A percentile compares a stretch with the other conserved stretches of the same genome.
Evolutionary conservation across 2,888 invertebrate genomes (phyloP).

Genomic region (Hemistola chrysoprasaria): DNA sequence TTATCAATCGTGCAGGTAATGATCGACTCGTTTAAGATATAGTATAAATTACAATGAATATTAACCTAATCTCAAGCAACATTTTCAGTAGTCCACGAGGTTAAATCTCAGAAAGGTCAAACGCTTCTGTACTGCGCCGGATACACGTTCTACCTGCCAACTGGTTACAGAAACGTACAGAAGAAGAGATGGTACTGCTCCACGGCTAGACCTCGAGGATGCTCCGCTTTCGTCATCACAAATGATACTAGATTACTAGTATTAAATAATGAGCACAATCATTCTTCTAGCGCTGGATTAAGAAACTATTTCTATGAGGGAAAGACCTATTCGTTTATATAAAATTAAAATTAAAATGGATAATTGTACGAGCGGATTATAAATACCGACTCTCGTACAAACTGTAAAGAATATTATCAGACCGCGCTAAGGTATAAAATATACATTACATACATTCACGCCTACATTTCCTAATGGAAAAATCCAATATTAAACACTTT

Average conservation of each 20-base stretch:
- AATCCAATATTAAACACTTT: no score
- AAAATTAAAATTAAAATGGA: no score
- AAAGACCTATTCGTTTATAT: not conserved
- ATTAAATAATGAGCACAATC: slow-evolving; percentile 23
- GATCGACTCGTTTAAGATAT: no score
- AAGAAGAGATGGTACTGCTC: slow-evolving; percentile 36
- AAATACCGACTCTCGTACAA: no score
- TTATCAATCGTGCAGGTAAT: no score
- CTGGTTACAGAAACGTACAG: slow-evolving; percentile 12
- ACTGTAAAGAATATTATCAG: no score
- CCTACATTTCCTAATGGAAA: no score
- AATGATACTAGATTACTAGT: slow-evolving; percentile 9
- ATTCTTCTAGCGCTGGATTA: slow-evolving; percentile 6
- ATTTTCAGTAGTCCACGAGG: slow-evolving; percentile 15
- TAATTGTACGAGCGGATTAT: no score
- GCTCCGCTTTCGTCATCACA: slow-evolving; percentile 28
- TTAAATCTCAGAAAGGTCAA: slow-evolving; percentile 32
- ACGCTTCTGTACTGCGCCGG: slow-evolving; percentile 24
- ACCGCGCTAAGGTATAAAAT: no score
- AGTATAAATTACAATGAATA: no score
- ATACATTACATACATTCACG: no score
- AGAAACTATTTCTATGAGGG: not conserved
- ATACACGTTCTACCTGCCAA: slow-evolving; percentile 31
- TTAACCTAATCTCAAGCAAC: not conserved
- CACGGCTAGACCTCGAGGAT: slow-evolving; percentile 33